Percentiles rank a stretch among this genome's conserved stretches.
Evolutionary conservation across 30 jellyfish, hydroid and myxozoan species (phyloP).

Genomic region (Chrysaora quinquecirrha): DNA sequence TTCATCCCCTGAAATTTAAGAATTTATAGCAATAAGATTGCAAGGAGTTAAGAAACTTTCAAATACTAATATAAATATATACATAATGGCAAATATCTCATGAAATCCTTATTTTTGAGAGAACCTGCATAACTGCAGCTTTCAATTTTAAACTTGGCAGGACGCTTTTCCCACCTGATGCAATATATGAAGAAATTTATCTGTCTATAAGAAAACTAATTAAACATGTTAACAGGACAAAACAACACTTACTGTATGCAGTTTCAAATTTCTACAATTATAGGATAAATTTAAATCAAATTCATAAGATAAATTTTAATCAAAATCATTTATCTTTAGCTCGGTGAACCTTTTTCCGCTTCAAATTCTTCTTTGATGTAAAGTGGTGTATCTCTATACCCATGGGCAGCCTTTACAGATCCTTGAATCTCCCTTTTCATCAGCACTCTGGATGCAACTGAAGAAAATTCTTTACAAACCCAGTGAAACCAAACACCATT

Average conservation of each 20-base stretch:
- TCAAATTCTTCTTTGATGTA: background rate
- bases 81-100: background rate
- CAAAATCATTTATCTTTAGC: background rate
- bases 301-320: too few relatives aligned
- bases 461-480: background rate
- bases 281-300: background rate
- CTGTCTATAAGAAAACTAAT: background rate
- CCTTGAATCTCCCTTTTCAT: background rate
- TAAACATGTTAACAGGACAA: background rate
- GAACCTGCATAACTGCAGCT: slow-evolving; percentile 1
- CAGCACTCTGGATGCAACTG: slow-evolving; percentile 3
- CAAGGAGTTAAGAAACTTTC: background rate
- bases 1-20: background rate
- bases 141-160: background rate
- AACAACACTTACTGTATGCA: background rate
- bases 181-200: background rate
- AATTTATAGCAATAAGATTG: background rate
- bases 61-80: background rate
- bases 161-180: slow-evolving; percentile 2
- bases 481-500: slow-evolving; percentile 3
- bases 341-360: background rate
- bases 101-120: background rate
- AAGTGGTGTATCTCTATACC: slow-evolving; percentile 1
- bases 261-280: background rate
- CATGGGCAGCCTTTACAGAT: slow-evolving; percentile 3